Evolutionary conservation across 2,113 vertebrate genomes (phyloP).

Genomic region (Engraulis encrasicolus): DNA sequence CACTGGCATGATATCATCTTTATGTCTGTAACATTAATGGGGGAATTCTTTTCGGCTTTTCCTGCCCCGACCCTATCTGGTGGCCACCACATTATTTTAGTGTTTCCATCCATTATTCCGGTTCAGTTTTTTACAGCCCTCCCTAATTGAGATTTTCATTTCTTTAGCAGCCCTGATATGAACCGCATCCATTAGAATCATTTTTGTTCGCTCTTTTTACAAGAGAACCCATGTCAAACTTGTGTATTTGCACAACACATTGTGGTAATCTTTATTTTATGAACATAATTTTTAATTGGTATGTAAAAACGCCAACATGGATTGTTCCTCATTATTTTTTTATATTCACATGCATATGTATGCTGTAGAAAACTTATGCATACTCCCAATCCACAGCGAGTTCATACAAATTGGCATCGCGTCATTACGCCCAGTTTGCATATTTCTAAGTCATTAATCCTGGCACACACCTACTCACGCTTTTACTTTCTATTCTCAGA

Average conservation of each 20-base stretch:
- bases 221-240: background rate
- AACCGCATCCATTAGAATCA: constrained; percentile 60
- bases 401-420: background rate
- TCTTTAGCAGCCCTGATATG: constrained; percentile 46
- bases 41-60: background rate
- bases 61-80: constrained; percentile 10
- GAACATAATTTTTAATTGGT: constrained; percentile 11
- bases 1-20: constrained; percentile 33
- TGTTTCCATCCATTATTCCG: constrained; percentile 43
- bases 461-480: background rate
- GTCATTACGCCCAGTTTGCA: background rate
- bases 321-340: background rate
- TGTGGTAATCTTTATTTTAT: constrained; percentile 14
- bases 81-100: constrained; percentile 34
- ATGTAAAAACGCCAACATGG: constrained; percentile 12
- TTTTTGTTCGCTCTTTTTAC: constrained; percentile 39
- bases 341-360: background rate
- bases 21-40: constrained; percentile 22
- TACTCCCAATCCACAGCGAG: background rate
- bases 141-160: constrained; percentile 51
- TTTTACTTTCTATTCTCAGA: constrained; percentile 6
- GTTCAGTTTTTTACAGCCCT: constrained; percentile 41
- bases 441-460: background rate
- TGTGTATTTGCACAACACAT: background rate
- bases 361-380: background rate